A percentile compares a stretch with the other conserved stretches of the same genome.
These are phyloP conservation scores for Agraylea sexmaculata DNA, from an alignment of 1,140 invertebrate genomes.

Conservation along the genomic window DNA sequence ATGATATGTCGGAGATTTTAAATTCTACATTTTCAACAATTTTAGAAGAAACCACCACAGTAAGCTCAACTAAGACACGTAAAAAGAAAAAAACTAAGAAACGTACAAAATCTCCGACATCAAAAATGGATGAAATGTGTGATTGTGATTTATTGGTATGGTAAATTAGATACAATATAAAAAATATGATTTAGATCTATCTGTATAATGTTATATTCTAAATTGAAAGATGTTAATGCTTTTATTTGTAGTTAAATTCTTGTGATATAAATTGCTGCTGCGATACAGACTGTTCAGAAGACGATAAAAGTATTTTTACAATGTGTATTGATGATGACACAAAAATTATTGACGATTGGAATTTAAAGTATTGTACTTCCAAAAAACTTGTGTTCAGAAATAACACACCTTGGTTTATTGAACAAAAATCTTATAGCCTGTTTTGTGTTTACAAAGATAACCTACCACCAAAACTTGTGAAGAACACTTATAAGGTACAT, in stretches of 20 bases:
- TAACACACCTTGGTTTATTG: slow-evolving; percentile 31
- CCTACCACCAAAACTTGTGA: slow-evolving; percentile 31
- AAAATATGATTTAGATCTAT: slow-evolving; percentile 1
- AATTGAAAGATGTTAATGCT: slow-evolving; percentile 5
- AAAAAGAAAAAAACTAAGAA: slow-evolving; percentile 10
- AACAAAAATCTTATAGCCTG: slow-evolving; percentile 33
- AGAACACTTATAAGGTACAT: slow-evolving; percentile 20
- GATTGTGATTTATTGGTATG: slow-evolving; percentile 39
- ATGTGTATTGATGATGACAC: slow-evolving; percentile 33
- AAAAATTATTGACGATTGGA: slow-evolving; percentile 21
- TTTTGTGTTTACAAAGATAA: slow-evolving; percentile 50
- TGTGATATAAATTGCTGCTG: slow-evolving; percentile 72
- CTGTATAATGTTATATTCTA: neutral
- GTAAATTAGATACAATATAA: slow-evolving; percentile 9
- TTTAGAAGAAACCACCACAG: slow-evolving; percentile 24
- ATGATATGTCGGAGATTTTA: slow-evolving; percentile 26
- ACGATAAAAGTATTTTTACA: slow-evolving; percentile 44
- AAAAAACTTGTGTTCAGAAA: slow-evolving; percentile 32
- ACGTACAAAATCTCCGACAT: slow-evolving; percentile 5
- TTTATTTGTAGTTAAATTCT: slow-evolving; percentile 35
- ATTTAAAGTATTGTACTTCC: slow-evolving; percentile 32
- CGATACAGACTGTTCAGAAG: slow-evolving; percentile 50
- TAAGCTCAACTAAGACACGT: slow-evolving; percentile 16
- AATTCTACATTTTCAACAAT: slow-evolving; percentile 30
- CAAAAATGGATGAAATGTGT: slow-evolving; percentile 25